Evolutionary conservation across 2,888 invertebrate species (phyloP), one percentile per base, ranked within the genome.

Genomic region (Nudaria mundana): DNA sequence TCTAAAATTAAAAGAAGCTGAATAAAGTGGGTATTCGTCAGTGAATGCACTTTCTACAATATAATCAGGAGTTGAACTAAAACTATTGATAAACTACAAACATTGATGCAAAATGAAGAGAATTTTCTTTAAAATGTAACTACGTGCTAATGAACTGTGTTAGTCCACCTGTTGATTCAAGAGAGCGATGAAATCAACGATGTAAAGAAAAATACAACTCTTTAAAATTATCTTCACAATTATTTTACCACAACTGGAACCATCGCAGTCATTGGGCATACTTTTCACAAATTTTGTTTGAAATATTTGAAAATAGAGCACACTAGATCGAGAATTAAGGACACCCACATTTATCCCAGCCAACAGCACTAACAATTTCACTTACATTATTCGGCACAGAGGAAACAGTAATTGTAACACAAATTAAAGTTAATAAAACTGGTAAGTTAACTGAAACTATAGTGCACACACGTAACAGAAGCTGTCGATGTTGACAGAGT

Each of bases 401-500:
- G 59, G 66, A 66, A 65, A 68, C 56, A 51, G 63, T 64, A 52
- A 58, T 65, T 43, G 42, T 32, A 76, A 73, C 76, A 80, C 79
- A 77, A 75, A 72, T 73, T 59, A 76, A 75, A 76, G 77, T 78
- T 76, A 76, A 69, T 74, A 36, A 18, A 56, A 61, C 61, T 56
- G 55, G 64, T 47, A 53, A 49, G 61, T 63, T 72, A 70, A 81
- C 62, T 56, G 56, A 77, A 77, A 74, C 65, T 56, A 64, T 71
- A 56, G 64, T 64, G 70, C 68, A 71, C 75, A 25, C 34, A 72
- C 71, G 76, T 65, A 81, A 82, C 73, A 71, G 67, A 78, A 73
- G 81, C 87, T 87, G 87, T 76, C 88, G 84, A 80, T 63, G 42
- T 76, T 79, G 88, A 87, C 88, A 86, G 86, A 72, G 59, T 75